A percentile compares a stretch with the other conserved stretches of the same genome.
phyloP scores from a whole-genome alignment of 2,797 vertebrate genomes.

The Acanthurus leucopareius region DNA sequence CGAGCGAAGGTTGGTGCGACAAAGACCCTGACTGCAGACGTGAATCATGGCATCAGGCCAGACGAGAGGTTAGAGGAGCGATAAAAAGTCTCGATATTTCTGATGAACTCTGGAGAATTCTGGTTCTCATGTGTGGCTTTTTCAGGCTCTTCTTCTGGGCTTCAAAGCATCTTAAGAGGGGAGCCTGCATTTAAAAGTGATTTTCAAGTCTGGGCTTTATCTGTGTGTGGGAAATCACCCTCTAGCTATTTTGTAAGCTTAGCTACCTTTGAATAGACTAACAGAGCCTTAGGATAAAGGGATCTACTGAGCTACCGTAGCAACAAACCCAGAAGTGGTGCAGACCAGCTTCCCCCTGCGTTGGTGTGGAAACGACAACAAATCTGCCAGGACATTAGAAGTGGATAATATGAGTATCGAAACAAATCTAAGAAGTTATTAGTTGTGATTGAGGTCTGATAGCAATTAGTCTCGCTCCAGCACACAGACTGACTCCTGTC shows the following conservation, averaged over 20 bases:
- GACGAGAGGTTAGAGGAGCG: conserved; percentile 24
- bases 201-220: conserved; percentile 81
- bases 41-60: conserved; percentile 35
- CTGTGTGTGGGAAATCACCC: conserved; percentile 81
- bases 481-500: conserved; percentile 75
- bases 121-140: conserved; percentile 56
- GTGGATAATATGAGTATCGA: conserved; percentile 75
- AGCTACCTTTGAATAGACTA: conserved; percentile 81
- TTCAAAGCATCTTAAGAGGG: conserved; percentile 80
- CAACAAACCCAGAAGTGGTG: conserved; percentile 63
- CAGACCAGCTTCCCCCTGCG: conserved; percentile 44
- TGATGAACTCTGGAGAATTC: conserved; percentile 51
- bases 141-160: conserved; percentile 66
- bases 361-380: conserved; percentile 57
- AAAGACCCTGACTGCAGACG: conserved; percentile 37
- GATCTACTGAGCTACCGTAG: conserved; percentile 66
- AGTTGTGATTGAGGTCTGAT: conserved; percentile 83
- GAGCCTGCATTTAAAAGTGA: conserved; percentile 79
- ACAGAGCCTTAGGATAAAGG: conserved; percentile 77
- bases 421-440: conserved; percentile 82
- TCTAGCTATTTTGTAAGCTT: conserved; percentile 80
- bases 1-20: conserved; percentile 58
- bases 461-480: conserved; percentile 80
- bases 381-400: conserved; percentile 72
- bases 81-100: conserved; percentile 57